Evolutionary conservation across 1,140 invertebrate species (phyloP).

Genomic region (Brachionus rubens): DNA sequence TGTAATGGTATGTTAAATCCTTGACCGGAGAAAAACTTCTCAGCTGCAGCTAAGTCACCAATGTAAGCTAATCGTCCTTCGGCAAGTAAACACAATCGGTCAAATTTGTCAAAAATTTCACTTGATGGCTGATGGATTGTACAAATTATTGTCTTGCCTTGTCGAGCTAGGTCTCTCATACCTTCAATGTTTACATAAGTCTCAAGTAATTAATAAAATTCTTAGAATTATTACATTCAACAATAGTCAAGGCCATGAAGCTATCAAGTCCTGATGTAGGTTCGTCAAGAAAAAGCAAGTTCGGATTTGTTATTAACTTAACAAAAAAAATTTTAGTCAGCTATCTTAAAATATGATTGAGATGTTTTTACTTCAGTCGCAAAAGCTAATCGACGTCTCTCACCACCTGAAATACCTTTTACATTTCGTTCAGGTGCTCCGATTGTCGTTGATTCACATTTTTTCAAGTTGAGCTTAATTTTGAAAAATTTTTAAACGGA

Average conservation of each 20-base stretch:
- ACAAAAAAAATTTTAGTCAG: background rate
- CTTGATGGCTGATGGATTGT: constrained; percentile 95
- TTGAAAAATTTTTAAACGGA: too few species aligned
- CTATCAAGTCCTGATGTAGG: constrained; percentile 66
- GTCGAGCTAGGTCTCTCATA: constrained; percentile 67
- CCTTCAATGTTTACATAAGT: too few species aligned
- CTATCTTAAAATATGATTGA: background rate
- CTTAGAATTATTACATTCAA: constrained; percentile 62
- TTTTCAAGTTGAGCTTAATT: constrained; percentile 40
- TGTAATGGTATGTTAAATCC: constrained; percentile 52
- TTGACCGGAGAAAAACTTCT: constrained; percentile 47
- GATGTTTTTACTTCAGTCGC: constrained; percentile 71
- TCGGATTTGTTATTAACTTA: constrained; percentile 79
- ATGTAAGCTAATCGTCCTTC: constrained; percentile 30
- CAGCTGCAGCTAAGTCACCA: background rate
- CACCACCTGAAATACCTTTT: constrained; percentile 90
- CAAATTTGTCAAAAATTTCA: constrained; percentile 85
- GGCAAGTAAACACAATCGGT: constrained; percentile 56
- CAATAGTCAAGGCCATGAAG: constrained; percentile 83
- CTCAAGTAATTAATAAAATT: too few species aligned
- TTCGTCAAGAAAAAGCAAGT: constrained; percentile 92
- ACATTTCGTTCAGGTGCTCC: constrained; percentile 60
- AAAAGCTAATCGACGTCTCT: constrained; percentile 89
- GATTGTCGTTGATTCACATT: constrained; percentile 22
- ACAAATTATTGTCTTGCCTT: constrained; percentile 84